Evolutionary conservation across 2,888 invertebrate genomes (phyloP), one percentile per base, ranked within the genome.

Genomic region (Acanthococcus lagerstroemiae): DNA sequence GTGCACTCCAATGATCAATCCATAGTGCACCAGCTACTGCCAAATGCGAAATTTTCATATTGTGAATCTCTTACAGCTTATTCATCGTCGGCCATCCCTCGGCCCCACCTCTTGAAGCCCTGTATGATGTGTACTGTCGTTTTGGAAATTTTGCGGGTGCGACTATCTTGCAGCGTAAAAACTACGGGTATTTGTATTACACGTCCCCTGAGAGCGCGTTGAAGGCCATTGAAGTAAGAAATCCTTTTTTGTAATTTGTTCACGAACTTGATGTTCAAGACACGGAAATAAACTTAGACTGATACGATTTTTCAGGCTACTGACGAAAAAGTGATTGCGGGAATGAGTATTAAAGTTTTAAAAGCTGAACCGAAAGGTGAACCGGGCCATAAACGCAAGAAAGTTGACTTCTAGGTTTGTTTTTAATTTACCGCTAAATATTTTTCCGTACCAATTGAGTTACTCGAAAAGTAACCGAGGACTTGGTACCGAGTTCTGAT

Each of bases 161-260:
- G 2, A 94, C 91, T 74, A 84, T 94, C 75, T 78, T 95, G 71
- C 86, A 86, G 55, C 89, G 92, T 74, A 89, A 90, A 74, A 94
- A 91, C 73, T 93, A 90, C 76, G 95, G 95, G 0, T 95, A 92
- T 77, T 94, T 90, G 5, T 90, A 91, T 73, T 95, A 88, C 77
- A 86, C 90, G 3, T 81, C 80, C 55, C 81, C 80, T 61, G 82
- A 84, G 45, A 85, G 88, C 69, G 94, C 94, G 1, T 82, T 85
- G 70, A 80, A 82, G 72, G 90, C 91, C 1, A 87, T 89, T 55
- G 80, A 79, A 77, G 84, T 84, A n/a, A 9, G 37, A 15, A 15
- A 37, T 15, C 37, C 3, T n/a, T 2, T 37, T n/a, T 37, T 37
- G 3, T 3, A n/a, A 37, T 37, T 37, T 48, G 2, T 48, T 15